Base-by-base conservation (phyloP, 2,113 vertebrate genomes). In the Hoplias malabaricus region DNA sequence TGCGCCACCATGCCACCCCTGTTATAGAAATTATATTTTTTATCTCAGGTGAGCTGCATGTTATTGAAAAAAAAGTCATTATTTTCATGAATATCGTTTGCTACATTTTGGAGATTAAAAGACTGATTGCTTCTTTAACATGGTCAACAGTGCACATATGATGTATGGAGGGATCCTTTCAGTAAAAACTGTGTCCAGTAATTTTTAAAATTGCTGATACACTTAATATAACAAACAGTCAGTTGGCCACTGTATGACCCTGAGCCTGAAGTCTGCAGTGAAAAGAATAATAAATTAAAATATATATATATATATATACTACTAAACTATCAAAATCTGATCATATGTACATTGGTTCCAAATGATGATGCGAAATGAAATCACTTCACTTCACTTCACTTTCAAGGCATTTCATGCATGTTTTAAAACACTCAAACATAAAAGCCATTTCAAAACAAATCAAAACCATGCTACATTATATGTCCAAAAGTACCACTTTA, bases 211-310 rank as follows among this genome's bases (percentile, higher is more conserved):
- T 57, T 29, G 12, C 19, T 62, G 68, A 73, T 25, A 67, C 12
- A n/a, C 56, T 31, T 78, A 65, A 57, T 69, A 43, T 61, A 62
- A 53, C 4, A 78, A 81, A 77, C 80, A 77, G 75, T 84, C 78
- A 56, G 21, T 36, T 48, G 61, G 54, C 79, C 75, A 78, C 66
- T 75, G 62, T 79, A 63, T 78, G 66, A 73, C 70, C 82, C 75
- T 84, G 82, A 84, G 79, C 16, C 29, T 57, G 42, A 68, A 69
- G 71, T 38, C 38, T 48, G 63, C 70, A 21, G 23, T 57, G 61
- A 67, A 67, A 43, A n/a, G 29, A 40, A 13, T 4, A 69, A 31
- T 69, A 31, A 43, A n/a, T 25, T 73, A 12, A 53, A 21, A 53
- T n/a, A n/a, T 4, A 21, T 53, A 53, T n/a, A n/a, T 53, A 53